phyloP scores from a whole-genome alignment of 2,113 vertebrate species.

The Bombycilla garrulus region DNA sequence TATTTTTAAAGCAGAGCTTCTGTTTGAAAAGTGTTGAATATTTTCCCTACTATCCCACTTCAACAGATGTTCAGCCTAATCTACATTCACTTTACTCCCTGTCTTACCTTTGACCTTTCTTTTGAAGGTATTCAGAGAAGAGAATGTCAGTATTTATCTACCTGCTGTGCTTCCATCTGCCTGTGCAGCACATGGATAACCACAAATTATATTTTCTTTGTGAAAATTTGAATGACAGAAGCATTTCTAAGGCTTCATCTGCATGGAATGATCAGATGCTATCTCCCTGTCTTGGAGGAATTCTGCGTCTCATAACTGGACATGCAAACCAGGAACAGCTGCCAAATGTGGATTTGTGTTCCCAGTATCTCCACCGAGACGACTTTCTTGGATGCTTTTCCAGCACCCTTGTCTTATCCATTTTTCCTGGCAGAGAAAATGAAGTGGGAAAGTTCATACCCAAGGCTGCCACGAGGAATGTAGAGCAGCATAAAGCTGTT shows the following conservation, averaged over 20 bases:
- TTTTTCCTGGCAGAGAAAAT: slow-evolving; percentile 26
- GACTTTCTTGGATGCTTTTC: slow-evolving; percentile 20
- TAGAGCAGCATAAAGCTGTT: background rate
- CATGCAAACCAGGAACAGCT: slow-evolving; percentile 54
- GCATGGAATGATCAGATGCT: slow-evolving; percentile 56
- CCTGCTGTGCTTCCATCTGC: slow-evolving; percentile 84
- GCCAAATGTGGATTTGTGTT: slow-evolving; percentile 51
- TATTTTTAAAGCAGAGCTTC: slow-evolving; percentile 43
- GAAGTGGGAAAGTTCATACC: background rate
- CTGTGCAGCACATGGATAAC: slow-evolving; percentile 59
- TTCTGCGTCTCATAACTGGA: slow-evolving; percentile 65
- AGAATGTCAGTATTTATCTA: slow-evolving; percentile 79
- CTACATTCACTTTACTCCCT: slow-evolving; percentile 71
- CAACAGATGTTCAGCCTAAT: slow-evolving; percentile 76
- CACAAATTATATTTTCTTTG: slow-evolving; percentile 77
- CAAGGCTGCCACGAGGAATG: background rate
- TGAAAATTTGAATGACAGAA: slow-evolving; percentile 77
- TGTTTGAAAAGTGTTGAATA: slow-evolving; percentile 56
- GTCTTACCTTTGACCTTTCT: slow-evolving; percentile 77
- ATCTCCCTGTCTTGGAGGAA: slow-evolving; percentile 61
- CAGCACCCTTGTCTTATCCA: background rate
- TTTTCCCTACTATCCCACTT: slow-evolving; percentile 59
- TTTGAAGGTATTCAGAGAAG: slow-evolving; percentile 75
- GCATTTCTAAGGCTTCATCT: slow-evolving; percentile 65
- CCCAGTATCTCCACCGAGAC: slow-evolving; percentile 9